Evolutionary conservation across 2,797 vertebrate genomes (phyloP), one percentile per base, ranked within the genome.

Genomic region (Ambastaia sidthimunki): DNA sequence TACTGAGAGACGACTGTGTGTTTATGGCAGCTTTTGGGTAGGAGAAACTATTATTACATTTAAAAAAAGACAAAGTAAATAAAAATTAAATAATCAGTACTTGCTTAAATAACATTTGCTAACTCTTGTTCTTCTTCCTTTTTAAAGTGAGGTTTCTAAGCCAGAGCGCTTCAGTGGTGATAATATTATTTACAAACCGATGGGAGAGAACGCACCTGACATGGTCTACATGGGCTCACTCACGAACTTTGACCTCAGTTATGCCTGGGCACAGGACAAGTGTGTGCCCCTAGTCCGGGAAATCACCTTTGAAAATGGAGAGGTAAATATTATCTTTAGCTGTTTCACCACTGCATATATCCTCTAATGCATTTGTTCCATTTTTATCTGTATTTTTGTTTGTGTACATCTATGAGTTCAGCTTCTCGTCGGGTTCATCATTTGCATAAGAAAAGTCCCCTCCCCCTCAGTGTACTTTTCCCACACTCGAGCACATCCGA

Each of bases 241-340:
- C 85, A 93, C 92, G 79, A 98, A 98, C 93, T 98, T 98, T 86
- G 97, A 99, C 90, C 92, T 98, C 86, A 90, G 95, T 74, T 98
- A 96, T 77, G 93, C 97, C 50, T 99, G 98, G 98, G 91, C 95
- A 74, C 98, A 99, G 93, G 98, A 99, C 91, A 99, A 99, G 92
- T 99, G 98, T 85, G 98, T 99, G 76, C 98, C 98, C 48, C 93
- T 99, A 84, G 98, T 99, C 87, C 94, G 98, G 84, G 98, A 99
- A 95, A 99, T 99, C 92, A 99, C 98, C 34, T 99, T 99, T 91
- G 98, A 99, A 93, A 99, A 99, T 74, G 98, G 98, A 89, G 98
- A 99, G 97, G 98, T 99, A 92, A 41, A 34, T 10, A 37, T 63
- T 89, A 85, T 31, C 19, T 34, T 54, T 73, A 4, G 23, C 48